Percentiles rank a stretch among this genome's conserved stretches.
phyloP scores from a whole-genome alignment of 30 jellyfish, hydroid and myxozoan genomes.

The Aurelia sp. region DNA sequence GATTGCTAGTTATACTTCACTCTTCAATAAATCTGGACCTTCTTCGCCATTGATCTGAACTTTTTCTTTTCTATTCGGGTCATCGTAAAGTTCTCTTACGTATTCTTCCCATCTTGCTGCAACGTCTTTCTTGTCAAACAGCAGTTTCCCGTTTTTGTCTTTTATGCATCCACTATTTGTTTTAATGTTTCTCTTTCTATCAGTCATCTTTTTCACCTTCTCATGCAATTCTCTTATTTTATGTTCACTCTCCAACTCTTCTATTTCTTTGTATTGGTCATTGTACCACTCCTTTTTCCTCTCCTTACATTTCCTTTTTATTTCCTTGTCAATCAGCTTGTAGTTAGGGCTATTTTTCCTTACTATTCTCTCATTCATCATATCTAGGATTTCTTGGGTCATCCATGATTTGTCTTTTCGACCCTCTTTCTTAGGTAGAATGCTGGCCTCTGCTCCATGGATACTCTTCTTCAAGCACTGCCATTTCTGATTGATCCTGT shows the following conservation, averaged over 20 bases:
- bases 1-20: slow-evolving; percentile 4
- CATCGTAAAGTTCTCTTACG: not conserved
- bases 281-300: slow-evolving; percentile 39
- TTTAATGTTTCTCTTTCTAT: slow-evolving; percentile 8
- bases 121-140: slow-evolving; percentile 13
- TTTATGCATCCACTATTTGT: not conserved
- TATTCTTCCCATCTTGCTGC: slow-evolving; percentile 13
- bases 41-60: not conserved
- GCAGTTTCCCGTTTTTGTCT: slow-evolving; percentile 8
- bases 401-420: slow-evolving; percentile 27
- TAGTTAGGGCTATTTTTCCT: not conserved
- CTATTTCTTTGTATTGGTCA: slow-evolving; percentile 11
- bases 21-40: slow-evolving; percentile 6
- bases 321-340: not conserved
- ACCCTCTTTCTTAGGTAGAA: slow-evolving; percentile 11
- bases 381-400: slow-evolving; percentile 28
- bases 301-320: slow-evolving; percentile 2
- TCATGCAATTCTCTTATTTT: slow-evolving; percentile 14
- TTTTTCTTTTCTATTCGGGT: not conserved
- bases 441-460: slow-evolving; percentile 5
- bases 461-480: not conserved
- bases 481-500: not conserved
- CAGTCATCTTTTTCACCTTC: slow-evolving; percentile 14
- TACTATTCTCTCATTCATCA: slow-evolving; percentile 19
- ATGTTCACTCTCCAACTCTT: slow-evolving; percentile 1